Evolutionary conservation across 1,140 invertebrate genomes (phyloP), one percentile per base, ranked within the genome.

Genomic region (Potamilus streckersoni): DNA sequence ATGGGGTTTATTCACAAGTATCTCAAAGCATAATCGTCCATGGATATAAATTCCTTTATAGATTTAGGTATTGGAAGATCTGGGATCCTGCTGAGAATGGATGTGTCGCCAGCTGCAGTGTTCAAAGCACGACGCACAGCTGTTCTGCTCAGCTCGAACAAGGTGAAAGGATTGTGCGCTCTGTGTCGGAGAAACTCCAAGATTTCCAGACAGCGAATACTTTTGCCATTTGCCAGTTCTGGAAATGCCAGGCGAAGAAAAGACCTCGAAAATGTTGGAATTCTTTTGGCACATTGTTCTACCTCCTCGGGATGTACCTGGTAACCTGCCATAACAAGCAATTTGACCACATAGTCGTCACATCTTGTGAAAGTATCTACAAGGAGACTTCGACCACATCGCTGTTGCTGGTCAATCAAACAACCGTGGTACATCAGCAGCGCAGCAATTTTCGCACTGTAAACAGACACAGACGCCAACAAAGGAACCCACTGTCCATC

Each of bases 401-500:
- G 59, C 62, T 73, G 72, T 56, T 67, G 72, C 8, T 74, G 70
- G 11, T 76, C 73, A 57, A 88, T 67, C 14, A 78, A 68, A 74
- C 85, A 85, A 12, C 86, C 86, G 61, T 87, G 82, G 60, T 80
- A 85, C 16, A 88, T 73, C 19, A 88, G 79, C 38, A 86, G 70
- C 6, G 82, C 80, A 6, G 85, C 86, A 49, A 86, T 83, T 23
- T 82, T 79, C 58, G 82, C 87, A 70, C 83, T 86, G 67, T 82
- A 84, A 31, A 86, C 82, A 38, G 83, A 84, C 23, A 88, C 83
- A 23, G 81, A 73, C 3, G 85, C 82, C 20, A 83, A 80, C 11
- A 88, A 69, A 0, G 85, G 85, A 0, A 85, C 81, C 84, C 84
- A 87, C 60, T 87, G 84, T n/a, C 80, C 83, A 57, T 88, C 86